Evolutionary conservation across 2,888 invertebrate genomes (phyloP), one percentile per base, ranked within the genome.

Genomic region (Heliconius sara): DNA sequence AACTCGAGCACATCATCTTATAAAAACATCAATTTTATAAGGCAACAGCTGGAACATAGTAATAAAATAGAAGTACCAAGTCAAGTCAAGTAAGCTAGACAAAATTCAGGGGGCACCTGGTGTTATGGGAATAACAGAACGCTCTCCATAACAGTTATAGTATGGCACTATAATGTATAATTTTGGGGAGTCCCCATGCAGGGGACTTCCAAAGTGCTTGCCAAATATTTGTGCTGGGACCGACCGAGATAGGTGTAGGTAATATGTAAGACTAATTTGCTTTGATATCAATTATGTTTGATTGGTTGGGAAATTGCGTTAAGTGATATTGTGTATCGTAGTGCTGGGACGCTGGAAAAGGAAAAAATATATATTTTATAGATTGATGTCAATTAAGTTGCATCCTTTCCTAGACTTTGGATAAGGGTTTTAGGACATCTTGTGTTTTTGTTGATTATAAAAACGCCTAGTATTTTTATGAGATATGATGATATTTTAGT

Each of bases 191-290:
- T 30, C 76, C 67, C 52, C 39, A 22, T 72, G n/a, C 47, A 66
- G 79, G 79, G 80, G 77, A 79, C 77, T 80, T 78, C 76, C 60
- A 72, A 79, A 79, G 79, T 80, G 78, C 76, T 81, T 57, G 52
- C 60, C 76, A 76, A 72, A 78, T 73, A 81, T 80, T 80, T 80
- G 76, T 43, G 30, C 79, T 70, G 71, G 79, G 73, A 57, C 66
- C 72, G 34, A 52, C 76, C 76, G 73, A 63, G 43, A 60, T 66
- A 78, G 63, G 57, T 70, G 25, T 76, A 30, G 30, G 30, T 30
- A 78, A 80, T 78, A 75, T 68, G 75, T 66, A 27, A 43, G 22
- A 65, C 75, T 66, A 66, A 66, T 66, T 75, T 66, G 25, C 75
- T 75, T 66, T 75, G 75, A 65, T 66, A 66, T 65, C 65, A 25